These are phyloP conservation scores for Nephila pilipes DNA, from an alignment of 1,140 invertebrate genomes.

Conservation along the genomic window DNA sequence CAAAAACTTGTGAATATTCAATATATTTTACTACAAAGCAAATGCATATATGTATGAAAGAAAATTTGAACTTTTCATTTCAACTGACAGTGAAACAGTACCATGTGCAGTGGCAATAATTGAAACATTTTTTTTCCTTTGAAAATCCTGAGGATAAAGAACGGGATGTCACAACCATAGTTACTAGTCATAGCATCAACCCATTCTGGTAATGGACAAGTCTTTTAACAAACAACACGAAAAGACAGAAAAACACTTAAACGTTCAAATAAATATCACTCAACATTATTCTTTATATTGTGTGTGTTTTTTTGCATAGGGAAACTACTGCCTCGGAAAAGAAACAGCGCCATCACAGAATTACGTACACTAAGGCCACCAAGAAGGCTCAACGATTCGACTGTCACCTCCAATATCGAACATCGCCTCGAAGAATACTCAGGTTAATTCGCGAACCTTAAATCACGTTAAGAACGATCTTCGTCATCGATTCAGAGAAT, in stretches of 20 bases:
- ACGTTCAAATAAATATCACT: slow-evolving; percentile 76
- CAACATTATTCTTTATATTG: slow-evolving; percentile 41
- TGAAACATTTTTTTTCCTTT: slow-evolving; percentile 35
- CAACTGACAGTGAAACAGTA: slow-evolving; percentile 24
- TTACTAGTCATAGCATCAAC: slow-evolving; percentile 29
- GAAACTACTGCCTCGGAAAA: slow-evolving; percentile 46
- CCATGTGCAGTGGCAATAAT: slow-evolving; percentile 49
- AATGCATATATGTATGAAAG: background rate
- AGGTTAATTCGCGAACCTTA: too few relatives aligned
- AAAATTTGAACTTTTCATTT: slow-evolving; percentile 33
- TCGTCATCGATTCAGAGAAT: too few relatives aligned
- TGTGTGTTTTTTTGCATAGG: slow-evolving; percentile 71
- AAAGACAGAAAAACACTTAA: slow-evolving; percentile 72
- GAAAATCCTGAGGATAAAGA: slow-evolving; percentile 1
- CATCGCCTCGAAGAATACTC: background rate
- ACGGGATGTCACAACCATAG: slow-evolving; percentile 37
- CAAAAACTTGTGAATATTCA: background rate
- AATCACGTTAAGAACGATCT: too few relatives aligned
- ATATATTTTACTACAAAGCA: background rate
- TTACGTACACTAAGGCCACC: slow-evolving; percentile 63
- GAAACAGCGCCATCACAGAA: slow-evolving; percentile 40
- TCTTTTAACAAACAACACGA: slow-evolving; percentile 71
- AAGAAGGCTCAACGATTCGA: slow-evolving; percentile 44
- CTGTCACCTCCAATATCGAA: slow-evolving; percentile 12
- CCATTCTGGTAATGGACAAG: slow-evolving; percentile 51